Percentiles rank a stretch among this genome's conserved stretches.
Evolutionary conservation across 2,888 invertebrate species (phyloP).

Genomic region (Desoria tigrina): DNA sequence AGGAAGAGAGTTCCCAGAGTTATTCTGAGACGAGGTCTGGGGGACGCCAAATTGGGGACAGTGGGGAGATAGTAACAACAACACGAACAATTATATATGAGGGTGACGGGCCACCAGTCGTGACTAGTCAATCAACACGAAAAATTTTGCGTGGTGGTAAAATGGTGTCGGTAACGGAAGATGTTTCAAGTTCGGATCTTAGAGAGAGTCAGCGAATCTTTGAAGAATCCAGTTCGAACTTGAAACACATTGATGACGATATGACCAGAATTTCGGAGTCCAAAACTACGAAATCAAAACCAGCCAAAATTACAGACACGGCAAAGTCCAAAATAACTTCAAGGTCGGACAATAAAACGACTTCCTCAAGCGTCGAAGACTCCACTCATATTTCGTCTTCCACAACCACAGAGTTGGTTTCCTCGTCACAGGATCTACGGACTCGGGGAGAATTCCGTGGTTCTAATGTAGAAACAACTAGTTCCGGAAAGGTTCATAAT

Average conservation of each 20-base stretch:
- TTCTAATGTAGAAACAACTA: constrained; percentile 46
- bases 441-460: constrained; percentile 40
- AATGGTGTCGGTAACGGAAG: constrained; percentile 33
- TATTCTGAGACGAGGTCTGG: constrained; percentile 1
- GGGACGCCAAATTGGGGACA: not conserved
- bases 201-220: constrained; percentile 38
- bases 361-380: too few species aligned
- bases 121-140: constrained; percentile 21
- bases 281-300: not conserved
- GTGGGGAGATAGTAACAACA: constrained; percentile 12
- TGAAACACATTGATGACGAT: constrained; percentile 27
- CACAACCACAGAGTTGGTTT: constrained; percentile 19
- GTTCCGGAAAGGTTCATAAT: constrained; percentile 46
- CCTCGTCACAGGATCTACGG: constrained; percentile 19
- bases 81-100: not conserved
- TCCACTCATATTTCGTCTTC: too few species aligned
- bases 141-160: constrained; percentile 45
- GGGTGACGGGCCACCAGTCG: not conserved
- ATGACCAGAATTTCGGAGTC: not conserved
- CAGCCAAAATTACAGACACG: not conserved
- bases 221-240: constrained; percentile 30
- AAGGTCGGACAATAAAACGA: not conserved
- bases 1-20: constrained; percentile 17
- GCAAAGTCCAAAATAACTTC: not conserved
- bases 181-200: not conserved